Evolutionary conservation across 2,888 invertebrate genomes (phyloP).

Genomic region (Polydrusus cervinus): DNA sequence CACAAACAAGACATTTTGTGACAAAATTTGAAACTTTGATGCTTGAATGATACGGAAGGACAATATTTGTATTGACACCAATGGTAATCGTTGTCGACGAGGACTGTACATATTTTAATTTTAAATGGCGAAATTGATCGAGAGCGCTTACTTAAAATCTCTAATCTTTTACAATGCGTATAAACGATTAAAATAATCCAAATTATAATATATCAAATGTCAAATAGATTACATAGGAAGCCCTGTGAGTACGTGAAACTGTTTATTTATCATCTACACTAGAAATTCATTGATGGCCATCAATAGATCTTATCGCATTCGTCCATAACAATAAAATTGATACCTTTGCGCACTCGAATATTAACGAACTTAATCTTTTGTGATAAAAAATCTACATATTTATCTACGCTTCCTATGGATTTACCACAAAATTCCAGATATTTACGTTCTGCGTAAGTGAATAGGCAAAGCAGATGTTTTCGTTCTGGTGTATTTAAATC

Average conservation of each 20-base stretch:
- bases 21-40: no score
- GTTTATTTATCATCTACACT: background rate
- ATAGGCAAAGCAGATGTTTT: slow-evolving; percentile 12
- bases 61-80: no score
- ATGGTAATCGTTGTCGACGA: no score
- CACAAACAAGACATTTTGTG: no score
- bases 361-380: background rate
- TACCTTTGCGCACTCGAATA: background rate
- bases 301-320: slow-evolving; percentile 5
- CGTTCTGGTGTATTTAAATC: background rate
- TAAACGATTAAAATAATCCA: no score
- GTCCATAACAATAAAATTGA: background rate
- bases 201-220: no score
- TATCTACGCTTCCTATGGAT: background rate
- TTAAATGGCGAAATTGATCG: no score
- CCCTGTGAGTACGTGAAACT: background rate
- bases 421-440: background rate
- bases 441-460: background rate
- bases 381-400: background rate
- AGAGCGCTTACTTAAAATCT: background rate
- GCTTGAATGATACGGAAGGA: no score
- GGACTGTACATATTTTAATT: no score
- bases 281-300: slow-evolving; percentile 10
- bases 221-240: background rate
- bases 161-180: background rate